phyloP scores from a whole-genome alignment of 2,888 invertebrate species.

The Harpagoxenus sublaevis region DNA sequence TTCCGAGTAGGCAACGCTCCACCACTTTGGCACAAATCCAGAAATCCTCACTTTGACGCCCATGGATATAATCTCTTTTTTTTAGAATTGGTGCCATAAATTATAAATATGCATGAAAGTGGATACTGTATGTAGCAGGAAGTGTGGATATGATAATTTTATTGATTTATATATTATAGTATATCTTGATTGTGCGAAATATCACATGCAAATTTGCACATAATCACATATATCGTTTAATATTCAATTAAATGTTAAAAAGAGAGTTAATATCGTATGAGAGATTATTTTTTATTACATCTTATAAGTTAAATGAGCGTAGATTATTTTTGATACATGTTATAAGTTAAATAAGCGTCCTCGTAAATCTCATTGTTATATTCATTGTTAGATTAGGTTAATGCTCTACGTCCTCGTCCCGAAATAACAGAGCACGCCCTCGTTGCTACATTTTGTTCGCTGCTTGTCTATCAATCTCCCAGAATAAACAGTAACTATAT shows the following conservation, averaged over 20 bases:
- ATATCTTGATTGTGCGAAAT: neutral
- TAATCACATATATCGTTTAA: neutral
- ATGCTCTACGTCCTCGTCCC: slow-evolving; percentile 72
- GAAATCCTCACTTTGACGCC: neutral
- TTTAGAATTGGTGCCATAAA: neutral
- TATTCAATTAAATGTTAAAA: neutral
- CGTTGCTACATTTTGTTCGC: slow-evolving; percentile 67
- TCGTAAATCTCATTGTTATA: slow-evolving; percentile 5
- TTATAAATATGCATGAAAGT: neutral
- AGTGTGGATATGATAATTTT: neutral
- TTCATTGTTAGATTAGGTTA: slow-evolving; percentile 59
- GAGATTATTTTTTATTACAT: neutral
- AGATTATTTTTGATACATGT: neutral
- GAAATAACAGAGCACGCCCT: slow-evolving; percentile 73
- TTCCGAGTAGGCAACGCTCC: slow-evolving; percentile 27
- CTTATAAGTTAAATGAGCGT: neutral
- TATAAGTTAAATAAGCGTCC: neutral
- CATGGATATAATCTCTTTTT: neutral
- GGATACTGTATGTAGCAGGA: neutral
- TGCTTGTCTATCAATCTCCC: slow-evolving; percentile 57
- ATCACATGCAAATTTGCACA: neutral
- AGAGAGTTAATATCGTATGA: neutral
- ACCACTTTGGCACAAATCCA: slow-evolving; percentile 62
- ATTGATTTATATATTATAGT: neutral
- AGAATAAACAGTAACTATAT: slow-evolving; percentile 11